phyloP scores from a whole-genome alignment of 1,140 invertebrate species.

The Coptotermes formosanus region DNA sequence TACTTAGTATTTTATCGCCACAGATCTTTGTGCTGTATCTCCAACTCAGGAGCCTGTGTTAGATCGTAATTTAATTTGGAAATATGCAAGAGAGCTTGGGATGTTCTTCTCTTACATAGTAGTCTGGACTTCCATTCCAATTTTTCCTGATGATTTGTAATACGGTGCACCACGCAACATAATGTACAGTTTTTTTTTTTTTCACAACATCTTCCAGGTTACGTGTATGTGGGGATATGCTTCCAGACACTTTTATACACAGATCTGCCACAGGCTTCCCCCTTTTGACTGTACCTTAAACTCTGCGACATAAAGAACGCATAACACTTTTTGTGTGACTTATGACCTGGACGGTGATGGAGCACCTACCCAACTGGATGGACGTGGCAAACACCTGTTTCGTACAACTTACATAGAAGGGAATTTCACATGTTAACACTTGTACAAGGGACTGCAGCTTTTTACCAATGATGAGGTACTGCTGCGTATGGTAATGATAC shows the following conservation, averaged over 20 bases:
- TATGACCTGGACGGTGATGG: neutral
- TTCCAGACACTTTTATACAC: neutral
- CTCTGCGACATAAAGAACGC: neutral
- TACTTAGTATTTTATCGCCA: neutral
- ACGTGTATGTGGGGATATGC: neutral
- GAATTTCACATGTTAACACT: neutral
- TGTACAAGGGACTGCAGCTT: neutral
- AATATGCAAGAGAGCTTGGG: neutral
- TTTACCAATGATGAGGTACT: neutral
- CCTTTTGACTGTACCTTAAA: neutral
- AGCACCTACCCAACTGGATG: neutral
- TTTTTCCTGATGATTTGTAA: neutral
- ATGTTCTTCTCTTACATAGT: neutral
- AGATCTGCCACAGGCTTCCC: neutral
- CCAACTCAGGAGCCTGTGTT: neutral
- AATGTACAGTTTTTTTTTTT: neutral
- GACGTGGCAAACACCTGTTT: neutral
- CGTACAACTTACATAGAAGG: neutral
- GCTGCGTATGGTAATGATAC: neutral
- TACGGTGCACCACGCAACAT: neutral
- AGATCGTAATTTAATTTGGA: neutral
- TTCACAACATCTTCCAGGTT: neutral
- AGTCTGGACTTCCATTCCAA: neutral
- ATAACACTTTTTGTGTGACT: neutral
- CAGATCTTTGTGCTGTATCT: neutral